These are phyloP conservation scores for Amiota communis DNA, from an alignment of 2,888 invertebrate species.

Conservation along the genomic window DNA sequence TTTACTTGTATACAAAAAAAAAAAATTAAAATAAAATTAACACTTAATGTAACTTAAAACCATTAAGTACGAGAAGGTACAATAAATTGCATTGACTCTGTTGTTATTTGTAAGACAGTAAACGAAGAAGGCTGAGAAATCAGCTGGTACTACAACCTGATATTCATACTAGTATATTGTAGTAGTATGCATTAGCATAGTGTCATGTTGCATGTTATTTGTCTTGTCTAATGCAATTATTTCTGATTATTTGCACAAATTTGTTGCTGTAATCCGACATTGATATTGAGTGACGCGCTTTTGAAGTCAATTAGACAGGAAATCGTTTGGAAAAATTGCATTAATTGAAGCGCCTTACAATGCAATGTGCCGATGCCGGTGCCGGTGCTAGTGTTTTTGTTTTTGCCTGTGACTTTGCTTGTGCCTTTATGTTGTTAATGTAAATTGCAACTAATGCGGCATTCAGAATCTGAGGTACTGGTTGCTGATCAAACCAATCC, in stretches of 20 bases:
- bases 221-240: background rate
- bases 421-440: no score
- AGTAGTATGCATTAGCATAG: no score
- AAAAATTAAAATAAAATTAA: no score
- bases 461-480: background rate
- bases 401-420: no score
- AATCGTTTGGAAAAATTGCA: conserved; percentile 5
- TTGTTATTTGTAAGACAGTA: no score
- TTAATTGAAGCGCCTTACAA: background rate
- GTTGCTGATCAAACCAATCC: background rate
- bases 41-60: no score
- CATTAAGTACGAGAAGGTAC: background rate
- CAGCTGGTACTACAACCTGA: no score
- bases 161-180: no score
- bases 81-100: background rate
- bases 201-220: no score
- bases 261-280: conserved; percentile 5
- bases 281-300: background rate
- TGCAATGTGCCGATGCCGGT: background rate
- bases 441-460: background rate
- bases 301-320: background rate
- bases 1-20: no score
- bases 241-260: background rate
- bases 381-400: background rate
- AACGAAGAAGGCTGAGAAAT: no score